A percentile compares a stretch with the other conserved stretches of the same genome.
phyloP scores from a whole-genome alignment of 1,140 invertebrate genomes.

The Anoplolepis gracilipes region DNA sequence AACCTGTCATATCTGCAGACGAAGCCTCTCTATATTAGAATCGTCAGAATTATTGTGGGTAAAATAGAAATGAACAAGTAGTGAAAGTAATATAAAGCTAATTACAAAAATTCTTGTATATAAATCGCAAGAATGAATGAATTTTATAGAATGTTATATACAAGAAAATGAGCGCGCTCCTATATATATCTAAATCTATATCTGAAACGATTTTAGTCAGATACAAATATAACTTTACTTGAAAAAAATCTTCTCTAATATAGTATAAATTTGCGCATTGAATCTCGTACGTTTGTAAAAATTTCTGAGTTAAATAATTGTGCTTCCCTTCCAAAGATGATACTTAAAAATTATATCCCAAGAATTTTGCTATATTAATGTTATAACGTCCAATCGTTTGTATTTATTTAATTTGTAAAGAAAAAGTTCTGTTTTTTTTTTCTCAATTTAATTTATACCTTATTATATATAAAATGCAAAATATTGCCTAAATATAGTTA shows the following conservation, averaged over 20 bases:
- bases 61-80: neutral
- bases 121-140: constrained; percentile 51
- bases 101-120: constrained; percentile 56
- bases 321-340: constrained; percentile 31
- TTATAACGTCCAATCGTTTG: constrained; percentile 30
- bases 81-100: constrained; percentile 46
- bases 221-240: neutral
- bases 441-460: constrained; percentile 17
- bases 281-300: neutral
- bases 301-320: constrained; percentile 24
- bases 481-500: constrained; percentile 36
- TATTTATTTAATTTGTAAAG: constrained; percentile 34
- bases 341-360: constrained; percentile 27
- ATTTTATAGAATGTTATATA: constrained; percentile 52
- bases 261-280: constrained; percentile 66
- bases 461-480: constrained; percentile 8
- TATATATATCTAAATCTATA: constrained; percentile 50
- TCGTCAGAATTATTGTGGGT: constrained; percentile 9
- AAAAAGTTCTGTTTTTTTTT: neutral
- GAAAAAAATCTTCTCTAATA: constrained; percentile 65
- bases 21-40: constrained; percentile 73
- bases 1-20: constrained; percentile 78
- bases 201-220: constrained; percentile 42
- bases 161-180: constrained; percentile 58
- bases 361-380: constrained; percentile 29